Conservation (phyloP, 2,888 invertebrate genomes). For the Odontocolon sp. region DNA sequence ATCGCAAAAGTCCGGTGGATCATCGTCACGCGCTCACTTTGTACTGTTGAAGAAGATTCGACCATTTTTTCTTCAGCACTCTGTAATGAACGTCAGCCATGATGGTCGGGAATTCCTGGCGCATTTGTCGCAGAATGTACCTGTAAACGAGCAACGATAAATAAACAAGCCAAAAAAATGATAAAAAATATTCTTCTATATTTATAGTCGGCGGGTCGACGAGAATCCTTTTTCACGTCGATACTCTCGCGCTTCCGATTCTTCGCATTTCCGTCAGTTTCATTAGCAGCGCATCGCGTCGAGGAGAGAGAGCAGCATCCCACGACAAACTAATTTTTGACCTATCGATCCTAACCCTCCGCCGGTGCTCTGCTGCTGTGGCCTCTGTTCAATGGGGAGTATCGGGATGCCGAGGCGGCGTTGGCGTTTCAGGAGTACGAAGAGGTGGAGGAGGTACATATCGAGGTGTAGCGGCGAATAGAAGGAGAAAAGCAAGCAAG, state of each 20-base stretch:
- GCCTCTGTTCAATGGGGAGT: slow-evolving; percentile 24
- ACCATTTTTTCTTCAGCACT: slow-evolving; percentile 76
- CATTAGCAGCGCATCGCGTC: slow-evolving; percentile 9
- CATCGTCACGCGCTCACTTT: slow-evolving; percentile 68
- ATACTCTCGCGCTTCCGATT: slow-evolving; percentile 35
- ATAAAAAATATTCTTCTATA: neutral
- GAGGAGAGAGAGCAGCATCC: slow-evolving; percentile 42
- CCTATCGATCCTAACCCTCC: slow-evolving; percentile 42
- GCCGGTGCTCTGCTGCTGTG: slow-evolving; percentile 2
- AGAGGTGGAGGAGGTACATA: neutral
- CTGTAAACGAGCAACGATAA: slow-evolving; percentile 63
- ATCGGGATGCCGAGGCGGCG: slow-evolving; percentile 29
- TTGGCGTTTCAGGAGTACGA: slow-evolving; percentile 28
- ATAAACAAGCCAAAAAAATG: no score
- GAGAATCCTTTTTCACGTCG: slow-evolving; percentile 52
- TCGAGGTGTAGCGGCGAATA: slow-evolving; percentile 15
- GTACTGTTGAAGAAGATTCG: slow-evolving; percentile 75
- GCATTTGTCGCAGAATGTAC: slow-evolving; percentile 73
- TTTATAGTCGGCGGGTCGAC: no score
- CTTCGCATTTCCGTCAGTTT: slow-evolving; percentile 5
- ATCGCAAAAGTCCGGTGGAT: neutral
- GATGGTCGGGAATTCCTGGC: slow-evolving; percentile 72
- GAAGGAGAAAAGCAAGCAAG: slow-evolving; percentile 47
- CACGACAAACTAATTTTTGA: slow-evolving; percentile 38
- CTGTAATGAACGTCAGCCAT: slow-evolving; percentile 75